Conservation (phyloP, 1,140 invertebrate genomes). For the Drosophila paulistorum region DNA sequence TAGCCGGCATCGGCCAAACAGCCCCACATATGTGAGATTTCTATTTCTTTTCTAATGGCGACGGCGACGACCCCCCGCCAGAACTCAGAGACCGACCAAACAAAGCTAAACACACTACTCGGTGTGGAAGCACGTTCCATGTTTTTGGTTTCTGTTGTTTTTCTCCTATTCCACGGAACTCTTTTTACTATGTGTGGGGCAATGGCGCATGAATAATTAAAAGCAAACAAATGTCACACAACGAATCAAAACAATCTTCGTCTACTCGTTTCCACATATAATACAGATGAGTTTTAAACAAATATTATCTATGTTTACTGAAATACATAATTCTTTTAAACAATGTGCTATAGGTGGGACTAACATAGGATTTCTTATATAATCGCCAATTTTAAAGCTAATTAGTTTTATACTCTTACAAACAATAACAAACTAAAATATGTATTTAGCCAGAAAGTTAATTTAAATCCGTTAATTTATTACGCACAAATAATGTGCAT, state of each 20-base stretch:
- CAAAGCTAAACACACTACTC: constrained; percentile 7
- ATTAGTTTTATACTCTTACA: too few relatives aligned
- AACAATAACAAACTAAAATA: too few relatives aligned
- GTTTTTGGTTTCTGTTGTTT: not conserved
- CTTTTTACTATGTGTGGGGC: not conserved
- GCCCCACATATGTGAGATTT: constrained; percentile 15
- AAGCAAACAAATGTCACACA: constrained; percentile 31
- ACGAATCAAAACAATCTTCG: constrained; percentile 29
- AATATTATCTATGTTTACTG: not conserved
- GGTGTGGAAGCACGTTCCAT: constrained; percentile 42
- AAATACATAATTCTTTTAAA: too few relatives aligned
- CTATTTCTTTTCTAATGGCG: not conserved
- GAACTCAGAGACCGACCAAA: not conserved
- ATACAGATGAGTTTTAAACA: not conserved
- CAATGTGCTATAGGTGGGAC: too few relatives aligned
- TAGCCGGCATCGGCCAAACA: constrained; percentile 15
- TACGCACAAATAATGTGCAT: too few relatives aligned
- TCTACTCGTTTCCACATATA: not conserved
- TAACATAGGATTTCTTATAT: too few relatives aligned
- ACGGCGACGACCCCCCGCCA: not conserved
- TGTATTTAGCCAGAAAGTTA: too few relatives aligned
- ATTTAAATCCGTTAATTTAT: too few relatives aligned
- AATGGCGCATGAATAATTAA: constrained; percentile 46
- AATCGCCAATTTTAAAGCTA: too few relatives aligned
- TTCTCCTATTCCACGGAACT: constrained; percentile 22